Evolutionary conservation across 2,113 vertebrate genomes (phyloP), one percentile per base, ranked within the genome.

Genomic region (Atrichornis clamosus): DNA sequence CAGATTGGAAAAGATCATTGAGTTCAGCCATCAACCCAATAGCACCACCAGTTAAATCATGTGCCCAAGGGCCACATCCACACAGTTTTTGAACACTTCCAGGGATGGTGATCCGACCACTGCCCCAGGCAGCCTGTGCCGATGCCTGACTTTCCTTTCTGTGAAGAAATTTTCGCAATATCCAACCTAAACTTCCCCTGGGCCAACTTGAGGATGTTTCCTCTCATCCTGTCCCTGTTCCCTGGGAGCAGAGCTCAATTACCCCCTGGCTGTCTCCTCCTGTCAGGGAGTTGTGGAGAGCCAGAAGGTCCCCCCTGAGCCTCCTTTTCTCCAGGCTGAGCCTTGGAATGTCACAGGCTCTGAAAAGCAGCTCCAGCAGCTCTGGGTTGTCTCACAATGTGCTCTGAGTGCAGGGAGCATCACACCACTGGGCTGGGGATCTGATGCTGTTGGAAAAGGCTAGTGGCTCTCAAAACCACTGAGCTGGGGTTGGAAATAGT

Each of bases 181-280:
- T 49, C 42, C 58, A 49, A 35, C 4, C 6, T 35, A 21, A 64
- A 72, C 6, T 56, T 41, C 13, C 9, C 11, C 11, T 42, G 20
- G 65, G 9, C 13, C 13, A 72, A 3, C 6, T 1, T 35, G n/a
- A 79, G 35, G 65, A 30, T 63, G 30, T 2, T 32, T 79, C 53
- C 16, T 56, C 16, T 63, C 39, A 20, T 18, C 58, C 75, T 46
- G 64, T 87, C 15, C 33, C 33, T 65, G 28, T 14, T 35, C 47
- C 55, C 47, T 53, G 74, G 8, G n/a, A 62, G 55, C 18, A 69
- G 23, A 87, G 15, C 15, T 33, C 2, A 9, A 44, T 5, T 4
- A 12, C 23, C n/a, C 2, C 28, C 2, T 1, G 33, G n/a, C n/a
- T 70, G n/a, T 13, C 1, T 13, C 17, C 23, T 56, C 30, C 56